Evolutionary conservation across 1,140 invertebrate genomes (phyloP).

Genomic region (Camponotus pennsylvanicus): DNA sequence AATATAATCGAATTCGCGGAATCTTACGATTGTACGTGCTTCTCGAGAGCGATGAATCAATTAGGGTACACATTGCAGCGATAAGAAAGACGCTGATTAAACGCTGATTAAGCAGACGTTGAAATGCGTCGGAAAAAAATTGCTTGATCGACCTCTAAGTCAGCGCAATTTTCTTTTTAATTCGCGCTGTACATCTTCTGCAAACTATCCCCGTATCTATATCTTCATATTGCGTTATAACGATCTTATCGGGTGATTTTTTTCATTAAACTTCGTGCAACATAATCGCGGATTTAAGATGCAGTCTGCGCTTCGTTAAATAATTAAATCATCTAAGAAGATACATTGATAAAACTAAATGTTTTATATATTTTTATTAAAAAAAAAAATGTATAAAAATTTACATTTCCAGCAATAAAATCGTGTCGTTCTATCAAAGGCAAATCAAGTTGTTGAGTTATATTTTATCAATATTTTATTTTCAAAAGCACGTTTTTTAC

Average conservation of each 20-base stretch:
- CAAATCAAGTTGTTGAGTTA: too few species aligned
- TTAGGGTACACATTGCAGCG: constrained; percentile 21
- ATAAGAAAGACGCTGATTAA: constrained; percentile 44
- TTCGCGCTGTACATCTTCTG: not conserved
- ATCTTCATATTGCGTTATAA: constrained; percentile 7
- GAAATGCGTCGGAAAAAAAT: constrained; percentile 1
- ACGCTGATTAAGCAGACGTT: constrained; percentile 55
- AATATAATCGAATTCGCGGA: constrained; percentile 4
- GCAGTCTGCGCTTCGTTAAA: not conserved
- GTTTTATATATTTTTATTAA: not conserved
- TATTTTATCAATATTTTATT: too few species aligned
- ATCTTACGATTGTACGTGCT: constrained; percentile 24
- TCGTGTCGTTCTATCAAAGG: too few species aligned
- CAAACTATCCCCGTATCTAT: not conserved
- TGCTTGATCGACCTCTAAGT: constrained; percentile 21
- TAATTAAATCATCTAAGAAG: not conserved
- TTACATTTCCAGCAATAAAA: not conserved
- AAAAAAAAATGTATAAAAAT: not conserved
- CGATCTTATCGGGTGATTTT: not conserved
- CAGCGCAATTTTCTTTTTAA: not conserved
- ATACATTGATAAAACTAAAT: not conserved
- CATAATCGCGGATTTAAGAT: not conserved
- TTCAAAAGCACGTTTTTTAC: too few species aligned
- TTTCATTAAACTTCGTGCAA: not conserved
- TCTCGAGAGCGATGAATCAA: constrained; percentile 29